These are phyloP conservation scores for Ivindomyrus marchei DNA, from an alignment of 2,113 vertebrate genomes.

Conservation along the genomic window DNA sequence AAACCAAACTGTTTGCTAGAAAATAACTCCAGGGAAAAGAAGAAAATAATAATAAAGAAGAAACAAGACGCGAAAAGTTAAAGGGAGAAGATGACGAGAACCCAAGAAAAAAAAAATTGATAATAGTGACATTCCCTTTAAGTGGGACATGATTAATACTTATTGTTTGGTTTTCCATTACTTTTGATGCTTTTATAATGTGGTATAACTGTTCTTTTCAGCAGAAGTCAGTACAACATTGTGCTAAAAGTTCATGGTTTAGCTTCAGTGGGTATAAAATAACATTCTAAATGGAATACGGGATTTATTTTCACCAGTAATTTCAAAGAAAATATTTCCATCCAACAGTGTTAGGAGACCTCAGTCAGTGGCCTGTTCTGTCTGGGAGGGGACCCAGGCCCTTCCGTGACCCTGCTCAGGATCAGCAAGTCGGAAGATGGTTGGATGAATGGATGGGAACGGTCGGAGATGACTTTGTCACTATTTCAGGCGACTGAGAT, in stretches of 20 bases:
- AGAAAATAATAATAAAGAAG: neutral
- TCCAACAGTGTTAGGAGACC: neutral
- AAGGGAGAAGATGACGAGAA: neutral
- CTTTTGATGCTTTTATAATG: neutral
- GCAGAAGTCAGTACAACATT: neutral
- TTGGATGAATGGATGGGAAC: neutral
- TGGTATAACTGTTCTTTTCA: neutral
- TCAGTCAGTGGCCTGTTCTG: neutral
- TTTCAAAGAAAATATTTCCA: slow-evolving; percentile 2
- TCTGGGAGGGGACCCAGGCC: neutral
- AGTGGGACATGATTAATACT: neutral
- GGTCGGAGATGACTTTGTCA: neutral
- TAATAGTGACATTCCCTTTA: neutral
- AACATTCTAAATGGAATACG: neutral
- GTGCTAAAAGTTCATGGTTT: neutral
- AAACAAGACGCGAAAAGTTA: neutral
- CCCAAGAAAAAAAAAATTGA: neutral
- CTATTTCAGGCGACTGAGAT: neutral
- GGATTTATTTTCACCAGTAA: neutral
- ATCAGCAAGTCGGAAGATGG: neutral
- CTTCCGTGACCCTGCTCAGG: neutral
- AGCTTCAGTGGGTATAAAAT: neutral
- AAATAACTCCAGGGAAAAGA: neutral
- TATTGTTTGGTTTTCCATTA: neutral
- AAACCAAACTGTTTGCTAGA: neutral